A percentile compares a stretch with the other conserved stretches of the same genome.
phyloP scores from a whole-genome alignment of 2,888 invertebrate genomes.

The Nebria salina region DNA sequence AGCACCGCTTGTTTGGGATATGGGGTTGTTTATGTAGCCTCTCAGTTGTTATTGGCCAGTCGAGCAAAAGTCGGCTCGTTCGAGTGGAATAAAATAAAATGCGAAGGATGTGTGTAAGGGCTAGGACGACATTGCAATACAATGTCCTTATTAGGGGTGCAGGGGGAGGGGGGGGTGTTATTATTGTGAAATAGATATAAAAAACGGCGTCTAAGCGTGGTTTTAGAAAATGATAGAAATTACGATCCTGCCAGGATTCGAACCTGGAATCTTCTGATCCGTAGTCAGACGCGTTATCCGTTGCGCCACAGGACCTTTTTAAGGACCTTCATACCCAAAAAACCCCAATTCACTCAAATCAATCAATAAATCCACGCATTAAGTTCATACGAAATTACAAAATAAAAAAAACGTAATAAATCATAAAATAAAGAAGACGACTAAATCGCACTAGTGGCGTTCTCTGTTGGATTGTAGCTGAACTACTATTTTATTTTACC shows the following conservation, averaged over 20 bases:
- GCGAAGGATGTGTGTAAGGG: neutral
- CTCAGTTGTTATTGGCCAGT: slow-evolving; percentile 44
- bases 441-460: too few relatives aligned
- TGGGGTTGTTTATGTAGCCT: neutral
- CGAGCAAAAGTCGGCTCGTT: slow-evolving; percentile 45
- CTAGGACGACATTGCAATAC: neutral
- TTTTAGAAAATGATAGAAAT: neutral
- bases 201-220: too few relatives aligned
- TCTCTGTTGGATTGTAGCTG: too few relatives aligned
- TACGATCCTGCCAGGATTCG: slow-evolving; percentile 66
- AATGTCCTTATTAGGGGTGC: neutral
- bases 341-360: neutral
- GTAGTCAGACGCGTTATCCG: slow-evolving; percentile 69
- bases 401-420: too few relatives aligned
- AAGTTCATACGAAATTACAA: too few relatives aligned
- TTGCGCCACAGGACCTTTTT: slow-evolving; percentile 66
- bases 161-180: neutral
- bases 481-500: too few relatives aligned
- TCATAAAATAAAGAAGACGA: too few relatives aligned
- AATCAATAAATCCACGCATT: too few relatives aligned
- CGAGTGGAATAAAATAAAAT: slow-evolving; percentile 43
- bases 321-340: neutral
- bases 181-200: too few relatives aligned
- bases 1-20: slow-evolving; percentile 17
- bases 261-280: slow-evolving; percentile 68